These are phyloP conservation scores for Drosophila gaucha DNA, from an alignment of 2,888 invertebrate genomes.

Conservation along the genomic window DNA sequence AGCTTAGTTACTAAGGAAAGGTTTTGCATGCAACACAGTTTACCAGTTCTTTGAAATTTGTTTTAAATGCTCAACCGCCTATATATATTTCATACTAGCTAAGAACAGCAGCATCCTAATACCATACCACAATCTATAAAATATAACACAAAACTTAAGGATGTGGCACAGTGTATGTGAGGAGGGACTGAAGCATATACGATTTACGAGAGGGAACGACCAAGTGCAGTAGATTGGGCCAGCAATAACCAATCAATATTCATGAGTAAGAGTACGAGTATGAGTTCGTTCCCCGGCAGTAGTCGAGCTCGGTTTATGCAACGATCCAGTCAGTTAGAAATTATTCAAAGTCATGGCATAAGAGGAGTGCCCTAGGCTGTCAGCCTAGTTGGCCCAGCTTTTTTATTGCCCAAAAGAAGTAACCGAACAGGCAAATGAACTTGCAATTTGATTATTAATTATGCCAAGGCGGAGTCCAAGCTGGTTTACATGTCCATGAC, in stretches of 20 bases:
- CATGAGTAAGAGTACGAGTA: conserved; percentile 53
- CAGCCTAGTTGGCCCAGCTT: conserved; percentile 17
- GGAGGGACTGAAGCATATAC: conserved; percentile 13
- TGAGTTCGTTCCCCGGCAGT: conserved; percentile 45
- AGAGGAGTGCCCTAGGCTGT: conserved; percentile 49
- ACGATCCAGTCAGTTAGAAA: conserved; percentile 63
- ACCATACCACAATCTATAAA: not conserved
- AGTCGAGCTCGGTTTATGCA: conserved; percentile 57
- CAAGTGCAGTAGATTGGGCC: conserved; percentile 20
- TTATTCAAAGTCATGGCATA: conserved; percentile 73
- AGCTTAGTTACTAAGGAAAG: no score
- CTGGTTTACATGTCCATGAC: conserved; percentile 46
- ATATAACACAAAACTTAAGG: not conserved
- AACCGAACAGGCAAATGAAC: conserved; percentile 57
- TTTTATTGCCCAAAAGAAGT: conserved; percentile 58
- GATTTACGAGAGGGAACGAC: conserved; percentile 39
- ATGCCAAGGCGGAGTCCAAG: conserved; percentile 54
- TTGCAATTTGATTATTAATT: conserved; percentile 79
- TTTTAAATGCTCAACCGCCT: no score
- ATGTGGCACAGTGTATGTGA: not conserved
- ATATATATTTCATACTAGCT: no score
- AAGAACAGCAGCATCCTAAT: not conserved
- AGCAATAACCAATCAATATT: conserved; percentile 74
- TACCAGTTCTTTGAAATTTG: no score
- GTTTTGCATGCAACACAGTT: no score